Base-by-base conservation (phyloP, 2,797 vertebrate species). In the Neosilurus hyrtlii region DNA sequence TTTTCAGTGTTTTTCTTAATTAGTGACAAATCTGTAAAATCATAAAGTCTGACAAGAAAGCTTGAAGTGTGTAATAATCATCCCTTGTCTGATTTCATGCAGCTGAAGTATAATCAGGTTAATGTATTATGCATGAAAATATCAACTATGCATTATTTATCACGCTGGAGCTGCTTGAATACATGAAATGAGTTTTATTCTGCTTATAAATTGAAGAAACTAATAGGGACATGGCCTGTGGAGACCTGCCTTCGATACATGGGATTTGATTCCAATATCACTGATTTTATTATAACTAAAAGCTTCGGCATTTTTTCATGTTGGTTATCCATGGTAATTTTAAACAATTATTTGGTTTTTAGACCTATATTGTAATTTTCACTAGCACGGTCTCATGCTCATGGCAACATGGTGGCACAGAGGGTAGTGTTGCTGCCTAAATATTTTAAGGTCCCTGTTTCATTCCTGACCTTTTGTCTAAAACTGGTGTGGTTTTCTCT, bases 121-220 rank as follows among this genome's bases (percentile, higher is more conserved):
- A 52, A 88, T 87, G 74, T 65, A 80, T 88, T 83, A 86, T 87
- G 81, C 26, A 88, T 86, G 84, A 84, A 78, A 68, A 20, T 12
- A 72, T 54, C 30, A 73, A 68, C 52, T 63, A 52, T 80, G 30
- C 54, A 57, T 80, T 84, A 80, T 87, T 83, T 82, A 85, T 71
- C 18, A 16, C 61, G 22, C 62, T 66, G 26, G 24, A 75, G 82
- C 43, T 79, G 79, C 35, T 77, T 67, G 73, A 82, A 80, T 73
- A 82, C 82, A 87, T 82, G 65, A 87, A 79, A 66, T 57, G 18
- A 75, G 85, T 87, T 87, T 73, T 87, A 65, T 86, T 86, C 86
- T 65, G 83, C 57, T 68, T 62, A 79, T 70, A 63, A 73, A 63
- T 83, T 15, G 67, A 66, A 54, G 12, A 24, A 20, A 51, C 22